These are phyloP conservation scores for Aphaenogaster rudis DNA, from an alignment of 1,140 invertebrate species.

Conservation along the genomic window DNA sequence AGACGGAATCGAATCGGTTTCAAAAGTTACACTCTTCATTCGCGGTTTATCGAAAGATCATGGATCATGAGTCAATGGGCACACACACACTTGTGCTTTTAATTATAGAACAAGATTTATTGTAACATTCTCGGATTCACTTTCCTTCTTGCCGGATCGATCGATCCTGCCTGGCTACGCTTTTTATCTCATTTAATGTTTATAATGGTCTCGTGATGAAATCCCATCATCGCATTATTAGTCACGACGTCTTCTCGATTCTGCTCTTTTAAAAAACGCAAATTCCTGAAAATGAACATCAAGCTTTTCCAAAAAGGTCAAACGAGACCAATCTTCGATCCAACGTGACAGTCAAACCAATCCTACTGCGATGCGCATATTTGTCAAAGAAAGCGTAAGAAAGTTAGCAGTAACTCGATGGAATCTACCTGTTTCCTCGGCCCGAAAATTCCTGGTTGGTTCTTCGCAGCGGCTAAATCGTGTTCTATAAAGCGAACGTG, in stretches of 20 bases:
- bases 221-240: conserved; percentile 70
- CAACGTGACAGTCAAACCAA: not conserved
- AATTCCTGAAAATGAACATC: conserved; percentile 27
- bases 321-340: not conserved
- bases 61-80: not conserved
- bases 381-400: conserved; percentile 68
- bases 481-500: conserved; percentile 26
- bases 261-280: not conserved
- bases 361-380: not conserved
- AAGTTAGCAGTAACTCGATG: conserved; percentile 52
- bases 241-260: conserved; percentile 33
- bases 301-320: conserved; percentile 5
- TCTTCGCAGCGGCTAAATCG: not conserved
- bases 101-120: conserved; percentile 54
- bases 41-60: conserved; percentile 38
- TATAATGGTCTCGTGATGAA: conserved; percentile 32
- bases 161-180: conserved; percentile 6
- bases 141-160: not conserved
- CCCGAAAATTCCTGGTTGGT: conserved; percentile 24
- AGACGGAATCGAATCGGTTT: not conserved
- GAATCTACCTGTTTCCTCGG: conserved; percentile 5
- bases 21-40: not conserved
- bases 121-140: conserved; percentile 22
- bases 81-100: conserved; percentile 26
- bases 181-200: conserved; percentile 13